Evolutionary conservation across 1,140 invertebrate species (phyloP).

Genomic region (Parasteatoda tepidariorum): DNA sequence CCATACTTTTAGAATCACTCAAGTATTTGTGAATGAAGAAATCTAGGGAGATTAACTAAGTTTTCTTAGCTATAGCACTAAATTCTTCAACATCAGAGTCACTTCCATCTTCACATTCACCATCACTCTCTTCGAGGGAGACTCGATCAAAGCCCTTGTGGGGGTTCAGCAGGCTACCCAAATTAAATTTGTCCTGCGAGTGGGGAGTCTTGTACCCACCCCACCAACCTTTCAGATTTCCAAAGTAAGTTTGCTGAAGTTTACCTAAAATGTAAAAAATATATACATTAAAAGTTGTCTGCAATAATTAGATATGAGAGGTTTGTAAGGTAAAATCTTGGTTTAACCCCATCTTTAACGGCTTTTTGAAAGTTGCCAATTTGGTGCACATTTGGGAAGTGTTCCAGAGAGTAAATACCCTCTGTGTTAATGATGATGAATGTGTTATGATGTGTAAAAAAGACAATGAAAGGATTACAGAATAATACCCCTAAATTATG

Average conservation of each 20-base stretch:
- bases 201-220: slow-evolving; percentile 60
- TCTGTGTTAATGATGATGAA: no score
- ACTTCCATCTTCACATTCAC: slow-evolving; percentile 61
- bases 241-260: slow-evolving; percentile 50
- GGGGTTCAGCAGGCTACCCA: slow-evolving; percentile 62
- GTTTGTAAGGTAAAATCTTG: no score
- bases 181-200: slow-evolving; percentile 61
- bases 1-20: no score
- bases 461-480: no score
- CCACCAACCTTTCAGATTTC: slow-evolving; percentile 63
- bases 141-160: slow-evolving; percentile 65
- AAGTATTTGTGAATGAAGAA: neutral
- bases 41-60: slow-evolving; percentile 29
- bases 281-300: neutral
- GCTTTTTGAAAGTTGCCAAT: no score
- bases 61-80: slow-evolving; percentile 61
- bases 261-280: slow-evolving; percentile 52
- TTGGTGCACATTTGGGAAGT: no score
- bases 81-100: slow-evolving; percentile 65
- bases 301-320: no score
- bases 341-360: no score
- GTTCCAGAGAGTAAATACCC: no score
- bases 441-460: no score
- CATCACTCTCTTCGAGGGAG: slow-evolving; percentile 64
- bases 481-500: no score